Evolutionary conservation across 2,888 invertebrate genomes (phyloP), one percentile per base, ranked within the genome.

Genomic region (Polietes domitor): DNA sequence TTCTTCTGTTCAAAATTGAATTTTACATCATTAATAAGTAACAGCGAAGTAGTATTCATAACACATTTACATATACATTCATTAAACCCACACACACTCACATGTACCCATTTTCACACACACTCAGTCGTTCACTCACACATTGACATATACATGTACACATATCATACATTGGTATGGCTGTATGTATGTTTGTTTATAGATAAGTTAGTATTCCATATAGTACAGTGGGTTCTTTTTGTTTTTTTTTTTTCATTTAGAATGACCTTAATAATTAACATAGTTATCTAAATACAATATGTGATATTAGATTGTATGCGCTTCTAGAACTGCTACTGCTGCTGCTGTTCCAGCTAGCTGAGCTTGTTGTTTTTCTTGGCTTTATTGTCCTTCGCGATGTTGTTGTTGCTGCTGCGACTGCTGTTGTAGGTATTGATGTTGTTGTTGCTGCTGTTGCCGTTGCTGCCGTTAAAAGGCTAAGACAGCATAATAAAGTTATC

Each of bases 221-320:
- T 68, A 68, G 68, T 68, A 68, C 68, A 68, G 7, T 17, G 41
- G 21, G 21, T 47, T n/a, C n/a, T n/a, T n/a, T n/a, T n/a, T n/a
- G n/a, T n/a, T n/a, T n/a, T n/a, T n/a, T n/a, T n/a, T n/a, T n/a
- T n/a, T 58, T 71, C 58, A 28, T 70, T 37, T 32, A 53, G 68
- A 73, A 41, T 80, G 19, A 61, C 28, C 53, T 78, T 26, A 21
- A 24, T 43, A 58, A 53, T 76, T 78, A 82, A 73, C 41, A 68
- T 63, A 84, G 84, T 84, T 84, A 84, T 84, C 84, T 84, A 24
- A 70, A 81, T 17, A 79, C 41, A 15, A 78, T 73, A 63, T 76
- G 50, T 78, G 70, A 58, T 47, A 78, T 76, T 75, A 81, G 74
- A 79, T 55, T 73, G 58, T 43, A 41, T 26, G 37, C 41, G n/a